Evolutionary conservation across 2,113 vertebrate genomes (phyloP), one percentile per base, ranked within the genome.

Genomic region (Xerus inauris): DNA sequence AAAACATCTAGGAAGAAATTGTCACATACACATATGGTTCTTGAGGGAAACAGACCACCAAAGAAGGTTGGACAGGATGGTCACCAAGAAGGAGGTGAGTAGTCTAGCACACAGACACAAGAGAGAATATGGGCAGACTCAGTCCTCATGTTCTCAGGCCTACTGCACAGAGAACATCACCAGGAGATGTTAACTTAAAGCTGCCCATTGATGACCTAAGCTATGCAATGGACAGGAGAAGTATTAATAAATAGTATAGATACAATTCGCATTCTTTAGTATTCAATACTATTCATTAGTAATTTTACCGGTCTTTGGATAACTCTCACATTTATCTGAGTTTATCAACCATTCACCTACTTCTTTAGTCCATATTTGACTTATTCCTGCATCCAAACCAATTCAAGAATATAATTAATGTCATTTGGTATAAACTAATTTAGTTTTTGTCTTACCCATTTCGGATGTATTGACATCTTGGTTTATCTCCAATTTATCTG

Each of bases 401-500:
- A 62, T 83, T 80, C 0, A 89, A 83, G 76, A 47, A 32, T 24
- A 42, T 49, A 72, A 72, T 91, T 57, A 72, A 88, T 73, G 3
- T 38, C 0, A 73, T 87, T 89, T n/a, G 28, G 32, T 11, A 75
- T 71, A 81, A 87, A 51, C 3, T 59, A 67, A 89, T 84, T 76
- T 81, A 57, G 26, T 57, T 24, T 79, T 80, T 40, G 67, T 65
- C 8, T 54, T 77, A 10, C 8, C 51, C 16, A 5, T 93, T 88
- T 96, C 30, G 88, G 67, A 88, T 85, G 14, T 67, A 82, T 73
- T 77, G 51, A 82, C 30, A 77, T 77, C 28, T 91, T 88, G 59
- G 81, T 89, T 89, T 77, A 90, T 76, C 57, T 87, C 42, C 64
- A 91, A 16, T 89, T 47, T 79, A 38, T 77, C 40, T 88, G 85